Base-by-base conservation (phyloP, 2,888 invertebrate genomes). In the Eudemis profundana region DNA sequence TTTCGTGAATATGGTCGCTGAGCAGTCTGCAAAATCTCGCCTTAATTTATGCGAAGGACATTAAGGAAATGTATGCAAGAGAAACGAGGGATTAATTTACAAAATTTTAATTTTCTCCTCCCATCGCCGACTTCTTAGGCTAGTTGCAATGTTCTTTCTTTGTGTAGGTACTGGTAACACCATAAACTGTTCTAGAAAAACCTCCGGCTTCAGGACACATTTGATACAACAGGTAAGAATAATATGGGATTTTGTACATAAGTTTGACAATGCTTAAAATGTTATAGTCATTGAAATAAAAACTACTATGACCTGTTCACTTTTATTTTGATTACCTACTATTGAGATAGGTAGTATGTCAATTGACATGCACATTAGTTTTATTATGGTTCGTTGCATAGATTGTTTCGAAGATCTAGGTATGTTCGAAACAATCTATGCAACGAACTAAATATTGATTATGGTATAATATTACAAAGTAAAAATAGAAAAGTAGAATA, bases 141-240 rank as follows among this genome's bases (percentile, higher is more conserved):
- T 82, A 79, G 75, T 77, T 79, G 79, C 81, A 86, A 86, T 85
- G 83, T 83, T 86, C 79, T 79, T 86, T 89, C 85, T 88, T 88
- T 89, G 87, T 87, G 78, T 77, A 76, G 74, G 86, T 88, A 90
- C 78, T 91, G 91, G 92, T 92, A 92, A 92, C 92, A 90, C 91
- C 86, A 81, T 82, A 85, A n/a, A 83, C 84, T 85, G 84, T 85
- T 75, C 76, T 81, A 78, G 75, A 75, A 79, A 85, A 85, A 78
- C 77, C 75, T 70, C 70, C 75, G 77, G 77, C 79, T 80, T 77
- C 73, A 78, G 76, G 75, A 64, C 69, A 71, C 67, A 75, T 68
- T 68, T 69, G 49, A 38, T 47, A 56, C 53, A 62, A 27, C 12
- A 42, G n/a, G 23, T 49, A 14, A 29, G 17, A 14, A 12, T 33